A percentile compares a stretch with the other conserved stretches of the same genome.
phyloP scores from a whole-genome alignment of 2,888 invertebrate species.

The Oscheius sp. region DNA sequence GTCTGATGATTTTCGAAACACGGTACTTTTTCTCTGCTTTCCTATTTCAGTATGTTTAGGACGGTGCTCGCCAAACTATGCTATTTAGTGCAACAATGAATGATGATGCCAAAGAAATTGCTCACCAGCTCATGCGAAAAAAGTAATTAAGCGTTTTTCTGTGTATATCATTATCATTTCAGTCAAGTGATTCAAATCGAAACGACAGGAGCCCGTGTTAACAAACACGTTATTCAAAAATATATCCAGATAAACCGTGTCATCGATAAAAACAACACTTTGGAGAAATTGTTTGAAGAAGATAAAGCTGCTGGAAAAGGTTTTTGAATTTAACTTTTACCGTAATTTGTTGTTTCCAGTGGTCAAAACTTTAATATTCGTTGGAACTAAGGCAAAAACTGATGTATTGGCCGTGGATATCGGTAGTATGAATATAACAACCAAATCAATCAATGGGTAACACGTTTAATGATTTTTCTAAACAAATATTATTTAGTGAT shows the following conservation, averaged over 20 bases:
- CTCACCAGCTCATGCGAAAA: conserved; percentile 40
- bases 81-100: conserved; percentile 64
- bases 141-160: conserved; percentile 5
- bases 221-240: conserved; percentile 31
- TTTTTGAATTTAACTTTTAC: neutral
- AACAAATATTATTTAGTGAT: conserved; percentile 75
- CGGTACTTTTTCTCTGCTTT: conserved; percentile 12
- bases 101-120: conserved; percentile 34
- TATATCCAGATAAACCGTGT: conserved; percentile 29
- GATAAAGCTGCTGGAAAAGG: neutral
- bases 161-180: neutral
- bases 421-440: conserved; percentile 10
- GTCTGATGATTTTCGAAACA: neutral
- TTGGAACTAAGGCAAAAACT: conserved; percentile 49
- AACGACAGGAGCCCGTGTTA: conserved; percentile 11
- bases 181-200: neutral
- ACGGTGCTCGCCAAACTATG: conserved; percentile 61
- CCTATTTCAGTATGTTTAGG: conserved; percentile 28
- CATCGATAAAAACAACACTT: conserved; percentile 33
- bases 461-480: conserved; percentile 1
- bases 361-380: conserved; percentile 63
- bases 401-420: conserved; percentile 51
- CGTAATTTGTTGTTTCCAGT: too few relatives aligned
- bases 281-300: conserved; percentile 33
- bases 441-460: conserved; percentile 28